Percentiles rank a stretch among this genome's conserved stretches.
phyloP scores from a whole-genome alignment of 2,797 vertebrate species.

The Labeo calbasu region DNA sequence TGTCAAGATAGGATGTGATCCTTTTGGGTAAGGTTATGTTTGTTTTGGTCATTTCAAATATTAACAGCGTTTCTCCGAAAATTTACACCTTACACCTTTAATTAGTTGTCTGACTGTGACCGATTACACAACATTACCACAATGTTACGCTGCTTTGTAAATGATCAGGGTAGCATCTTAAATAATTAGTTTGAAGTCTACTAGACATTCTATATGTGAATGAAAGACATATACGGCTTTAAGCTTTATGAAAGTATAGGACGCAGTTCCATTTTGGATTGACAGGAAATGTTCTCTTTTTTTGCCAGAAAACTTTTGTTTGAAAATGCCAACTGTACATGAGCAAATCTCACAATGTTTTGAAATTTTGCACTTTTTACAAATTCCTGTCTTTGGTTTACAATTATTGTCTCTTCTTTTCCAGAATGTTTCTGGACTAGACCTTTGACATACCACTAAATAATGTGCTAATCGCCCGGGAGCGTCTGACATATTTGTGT shows the following conservation, averaged over 20 bases:
- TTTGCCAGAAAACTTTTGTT: neutral
- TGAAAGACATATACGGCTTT: neutral
- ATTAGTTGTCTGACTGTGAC: neutral
- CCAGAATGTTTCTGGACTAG: neutral
- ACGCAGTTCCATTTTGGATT: neutral
- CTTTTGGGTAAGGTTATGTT: neutral
- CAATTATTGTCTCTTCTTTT: neutral
- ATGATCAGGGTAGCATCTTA: neutral
- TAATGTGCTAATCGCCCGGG: slow-evolving; percentile 5
- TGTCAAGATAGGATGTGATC: neutral
- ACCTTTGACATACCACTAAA: neutral
- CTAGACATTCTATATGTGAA: neutral
- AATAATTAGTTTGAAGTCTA: neutral
- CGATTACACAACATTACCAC: neutral
- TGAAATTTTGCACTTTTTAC: slow-evolving; percentile 20
- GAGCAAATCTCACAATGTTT: neutral
- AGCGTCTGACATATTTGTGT: slow-evolving; percentile 21
- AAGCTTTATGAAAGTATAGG: neutral
- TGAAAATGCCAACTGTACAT: neutral
- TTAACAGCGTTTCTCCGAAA: neutral
- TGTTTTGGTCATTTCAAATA: neutral
- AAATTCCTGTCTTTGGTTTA: neutral
- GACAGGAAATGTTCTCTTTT: neutral
- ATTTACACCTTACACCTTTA: neutral
- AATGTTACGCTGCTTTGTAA: neutral